These are phyloP conservation scores for Scrobipalpa costella DNA, from an alignment of 2,888 invertebrate genomes.

Conservation along the genomic window DNA sequence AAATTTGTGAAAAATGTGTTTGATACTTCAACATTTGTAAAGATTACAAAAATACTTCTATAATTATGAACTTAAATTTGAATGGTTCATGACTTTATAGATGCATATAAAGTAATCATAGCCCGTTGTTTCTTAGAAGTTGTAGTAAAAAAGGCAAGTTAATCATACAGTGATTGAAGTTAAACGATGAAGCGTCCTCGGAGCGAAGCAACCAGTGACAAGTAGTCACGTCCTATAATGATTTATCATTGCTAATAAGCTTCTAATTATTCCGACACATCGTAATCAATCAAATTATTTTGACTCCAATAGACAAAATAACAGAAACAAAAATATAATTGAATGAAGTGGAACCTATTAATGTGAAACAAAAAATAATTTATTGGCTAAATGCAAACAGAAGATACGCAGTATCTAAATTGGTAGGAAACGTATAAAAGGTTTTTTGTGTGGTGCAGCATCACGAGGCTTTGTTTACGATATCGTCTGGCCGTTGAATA, in stretches of 20 bases:
- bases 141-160: neutral
- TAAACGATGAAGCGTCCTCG: conserved; percentile 6
- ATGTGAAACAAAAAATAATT: conserved; percentile 9
- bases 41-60: neutral
- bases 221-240: conserved; percentile 20
- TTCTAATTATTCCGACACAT: conserved; percentile 21
- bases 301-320: conserved; percentile 14
- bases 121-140: conserved; percentile 9
- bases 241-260: conserved; percentile 22
- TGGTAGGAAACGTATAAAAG: conserved; percentile 10
- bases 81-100: too few relatives aligned
- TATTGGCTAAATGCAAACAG: conserved; percentile 14
- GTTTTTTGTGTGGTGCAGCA: conserved; percentile 13
- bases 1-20: conserved; percentile 31
- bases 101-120: neutral
- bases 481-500: conserved; percentile 16
- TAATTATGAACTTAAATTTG: too few relatives aligned
- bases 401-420: conserved; percentile 9
- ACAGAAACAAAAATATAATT: conserved; percentile 9
- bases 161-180: conserved; percentile 7
- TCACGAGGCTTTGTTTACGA: conserved; percentile 18
- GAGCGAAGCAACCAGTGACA: conserved; percentile 10
- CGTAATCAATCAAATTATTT: conserved; percentile 24
- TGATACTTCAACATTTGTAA: conserved; percentile 5
- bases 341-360: conserved; percentile 8